A percentile compares a stretch with the other conserved stretches of the same genome.
These are phyloP conservation scores for Xiphophorus couchianus DNA, from an alignment of 2,113 vertebrate genomes.

Conservation along the genomic window DNA sequence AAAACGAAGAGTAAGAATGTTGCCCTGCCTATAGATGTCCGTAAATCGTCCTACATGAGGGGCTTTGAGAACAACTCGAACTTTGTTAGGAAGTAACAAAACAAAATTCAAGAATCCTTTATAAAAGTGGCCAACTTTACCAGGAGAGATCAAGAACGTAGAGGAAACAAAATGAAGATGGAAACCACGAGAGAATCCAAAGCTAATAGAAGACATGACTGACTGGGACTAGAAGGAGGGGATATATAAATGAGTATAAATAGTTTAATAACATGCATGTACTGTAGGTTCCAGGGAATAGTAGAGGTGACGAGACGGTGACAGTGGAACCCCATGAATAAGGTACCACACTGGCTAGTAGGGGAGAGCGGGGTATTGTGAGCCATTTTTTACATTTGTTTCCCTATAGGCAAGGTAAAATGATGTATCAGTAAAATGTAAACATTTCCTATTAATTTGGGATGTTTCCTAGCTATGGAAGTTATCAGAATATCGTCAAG, in stretches of 20 bases:
- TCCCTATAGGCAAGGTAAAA: no score
- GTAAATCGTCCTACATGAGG: conserved; percentile 4
- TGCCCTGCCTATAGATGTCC: conserved; percentile 7
- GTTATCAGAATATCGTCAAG: no score
- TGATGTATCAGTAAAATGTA: no score
- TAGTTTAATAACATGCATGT: conserved; percentile 72
- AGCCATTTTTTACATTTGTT: no score
- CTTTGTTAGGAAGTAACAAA: conserved; percentile 26
- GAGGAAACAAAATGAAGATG: conserved; percentile 13
- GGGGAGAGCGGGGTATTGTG: no score
- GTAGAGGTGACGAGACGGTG: conserved; percentile 24
- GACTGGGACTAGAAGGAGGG: conserved; percentile 27
- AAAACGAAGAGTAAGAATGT: not conserved
- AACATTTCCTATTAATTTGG: no score
- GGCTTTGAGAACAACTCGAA: conserved; percentile 28
- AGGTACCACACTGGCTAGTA: no score
- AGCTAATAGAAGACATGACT: conserved; percentile 32
- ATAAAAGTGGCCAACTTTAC: conserved; percentile 28
- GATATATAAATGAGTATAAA: conserved; percentile 69
- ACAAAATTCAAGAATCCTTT: conserved; percentile 24
- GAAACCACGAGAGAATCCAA: conserved; percentile 17
- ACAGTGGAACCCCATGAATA: no score
- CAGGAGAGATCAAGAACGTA: conserved; percentile 54
- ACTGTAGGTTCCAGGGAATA: conserved; percentile 22
- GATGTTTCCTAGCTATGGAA: no score